Evolutionary conservation across 1,140 invertebrate genomes (phyloP).

Genomic region (Leptopilina boulardi): DNA sequence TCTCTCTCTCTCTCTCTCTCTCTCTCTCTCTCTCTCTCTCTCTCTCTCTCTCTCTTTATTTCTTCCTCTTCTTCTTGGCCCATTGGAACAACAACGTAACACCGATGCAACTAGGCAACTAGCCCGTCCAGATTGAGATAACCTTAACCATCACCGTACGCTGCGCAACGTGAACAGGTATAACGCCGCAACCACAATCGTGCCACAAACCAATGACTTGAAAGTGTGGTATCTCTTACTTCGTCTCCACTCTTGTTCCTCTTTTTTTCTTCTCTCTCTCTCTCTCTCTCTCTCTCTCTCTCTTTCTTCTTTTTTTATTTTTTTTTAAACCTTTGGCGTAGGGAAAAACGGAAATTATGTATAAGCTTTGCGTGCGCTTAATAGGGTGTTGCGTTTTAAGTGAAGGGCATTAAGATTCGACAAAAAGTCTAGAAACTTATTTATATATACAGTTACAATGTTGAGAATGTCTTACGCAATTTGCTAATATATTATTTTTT

Average conservation of each 20-base stretch:
- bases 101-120: slow-evolving; percentile 32
- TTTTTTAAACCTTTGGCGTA: slow-evolving; percentile 5
- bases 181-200: slow-evolving; percentile 55
- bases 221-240: slow-evolving; percentile 39
- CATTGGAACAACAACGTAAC: slow-evolving; percentile 24
- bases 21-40: background rate
- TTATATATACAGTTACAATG: background rate
- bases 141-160: slow-evolving; percentile 44
- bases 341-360: slow-evolving; percentile 21
- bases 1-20: slow-evolving; percentile 12
- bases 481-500: background rate
- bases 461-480: background rate
- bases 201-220: slow-evolving; percentile 53
- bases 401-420: background rate
- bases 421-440: background rate
- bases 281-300: too few relatives aligned
- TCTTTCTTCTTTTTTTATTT: too few relatives aligned
- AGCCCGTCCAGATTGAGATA: slow-evolving; percentile 49
- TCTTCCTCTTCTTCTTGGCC: slow-evolving; percentile 24
- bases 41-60: background rate
- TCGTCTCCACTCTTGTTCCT: slow-evolving; percentile 6
- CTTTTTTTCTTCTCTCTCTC: too few relatives aligned
- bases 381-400: slow-evolving; percentile 19
- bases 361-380: slow-evolving; percentile 24
- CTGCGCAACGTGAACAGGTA: slow-evolving; percentile 42